These are phyloP conservation scores for Holcopasites calliopsidis DNA, from an alignment of 1,140 invertebrate species.

Conservation along the genomic window DNA sequence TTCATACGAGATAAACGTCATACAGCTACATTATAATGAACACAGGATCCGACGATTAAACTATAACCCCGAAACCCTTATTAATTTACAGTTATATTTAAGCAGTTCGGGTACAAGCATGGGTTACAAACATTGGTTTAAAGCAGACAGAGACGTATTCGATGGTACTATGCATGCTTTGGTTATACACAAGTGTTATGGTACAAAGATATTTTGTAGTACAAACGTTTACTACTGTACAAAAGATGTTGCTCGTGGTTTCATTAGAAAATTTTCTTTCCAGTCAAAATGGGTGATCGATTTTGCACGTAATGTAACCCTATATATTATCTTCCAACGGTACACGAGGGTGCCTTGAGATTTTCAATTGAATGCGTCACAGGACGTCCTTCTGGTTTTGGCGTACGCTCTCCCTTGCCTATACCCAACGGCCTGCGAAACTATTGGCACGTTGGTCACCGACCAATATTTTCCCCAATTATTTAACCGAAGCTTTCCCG, in stretches of 20 bases:
- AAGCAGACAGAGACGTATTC: no score
- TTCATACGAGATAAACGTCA: no score
- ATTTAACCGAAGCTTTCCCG: neutral
- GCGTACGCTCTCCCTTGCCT: slow-evolving; percentile 67
- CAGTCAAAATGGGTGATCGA: slow-evolving; percentile 58
- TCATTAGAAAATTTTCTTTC: slow-evolving; percentile 33
- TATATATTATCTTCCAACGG: slow-evolving; percentile 64
- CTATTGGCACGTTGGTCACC: slow-evolving; percentile 48
- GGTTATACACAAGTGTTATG: neutral
- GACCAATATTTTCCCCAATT: slow-evolving; percentile 61
- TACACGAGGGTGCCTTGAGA: slow-evolving; percentile 75
- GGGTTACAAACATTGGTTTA: no score
- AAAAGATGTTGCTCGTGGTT: neutral
- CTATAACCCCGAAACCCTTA: no score
- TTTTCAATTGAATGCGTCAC: slow-evolving; percentile 78
- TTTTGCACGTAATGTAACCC: slow-evolving; percentile 64
- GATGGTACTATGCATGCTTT: no score
- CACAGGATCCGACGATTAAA: no score
- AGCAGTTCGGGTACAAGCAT: no score
- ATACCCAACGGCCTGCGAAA: slow-evolving; percentile 27
- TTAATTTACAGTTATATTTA: no score
- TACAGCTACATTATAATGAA: no score
- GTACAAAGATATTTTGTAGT: neutral
- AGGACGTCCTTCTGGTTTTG: slow-evolving; percentile 74
- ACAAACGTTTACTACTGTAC: neutral